Conservation (phyloP, 2,113 vertebrate species). For the Scalopus aquaticus region DNA sequence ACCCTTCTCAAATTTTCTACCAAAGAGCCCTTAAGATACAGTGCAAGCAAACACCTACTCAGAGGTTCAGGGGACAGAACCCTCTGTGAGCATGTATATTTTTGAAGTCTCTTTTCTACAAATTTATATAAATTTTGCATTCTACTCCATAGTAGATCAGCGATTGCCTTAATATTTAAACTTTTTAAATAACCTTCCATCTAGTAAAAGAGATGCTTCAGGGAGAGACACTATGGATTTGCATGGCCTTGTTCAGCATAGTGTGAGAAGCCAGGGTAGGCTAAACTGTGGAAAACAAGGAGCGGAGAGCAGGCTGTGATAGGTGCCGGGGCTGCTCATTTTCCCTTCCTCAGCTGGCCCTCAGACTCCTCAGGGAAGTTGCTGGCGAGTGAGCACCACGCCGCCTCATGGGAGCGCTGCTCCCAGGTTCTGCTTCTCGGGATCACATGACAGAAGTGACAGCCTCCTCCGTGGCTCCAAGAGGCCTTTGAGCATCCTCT, state of each 20-base stretch:
- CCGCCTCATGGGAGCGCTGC: not conserved
- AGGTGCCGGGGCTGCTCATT: accelerated
- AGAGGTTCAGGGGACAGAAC: not conserved
- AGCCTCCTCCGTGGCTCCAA: not conserved
- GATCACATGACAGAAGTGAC: not conserved
- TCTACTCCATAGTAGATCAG: not conserved
- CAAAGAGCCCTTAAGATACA: not conserved
- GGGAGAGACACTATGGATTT: not conserved
- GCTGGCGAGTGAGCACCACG: not conserved
- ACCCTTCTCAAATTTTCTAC: constrained; percentile 40
- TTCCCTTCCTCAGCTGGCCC: not conserved
- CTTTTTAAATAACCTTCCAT: not conserved
- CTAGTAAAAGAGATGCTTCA: not conserved
- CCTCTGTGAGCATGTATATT: not conserved
- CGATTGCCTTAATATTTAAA: not conserved
- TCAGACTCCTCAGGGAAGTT: not conserved
- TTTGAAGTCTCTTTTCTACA: not conserved
- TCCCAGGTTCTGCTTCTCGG: not conserved
- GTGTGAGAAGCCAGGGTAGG: not conserved
- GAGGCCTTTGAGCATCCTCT: not conserved
- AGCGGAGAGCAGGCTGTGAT: not conserved
- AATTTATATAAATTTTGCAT: not conserved
- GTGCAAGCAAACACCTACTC: not conserved
- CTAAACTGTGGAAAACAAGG: not conserved
- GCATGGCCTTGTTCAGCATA: not conserved